phyloP scores from a whole-genome alignment of 2,888 invertebrate species.

The Acronicta leporina region DNA sequence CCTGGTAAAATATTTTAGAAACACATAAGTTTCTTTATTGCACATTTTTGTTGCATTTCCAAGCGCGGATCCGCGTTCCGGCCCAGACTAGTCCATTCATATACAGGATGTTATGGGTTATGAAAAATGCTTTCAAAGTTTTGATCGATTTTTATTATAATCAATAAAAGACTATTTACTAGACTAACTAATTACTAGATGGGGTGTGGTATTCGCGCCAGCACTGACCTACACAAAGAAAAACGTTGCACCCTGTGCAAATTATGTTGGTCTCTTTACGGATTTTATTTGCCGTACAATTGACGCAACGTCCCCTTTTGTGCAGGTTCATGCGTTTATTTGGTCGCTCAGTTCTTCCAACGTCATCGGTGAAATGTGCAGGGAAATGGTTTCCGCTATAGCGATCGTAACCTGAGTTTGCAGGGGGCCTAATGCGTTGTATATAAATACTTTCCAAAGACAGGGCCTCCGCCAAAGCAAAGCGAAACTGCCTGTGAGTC shows the following conservation, averaged over 20 bases:
- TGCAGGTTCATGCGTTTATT: slow-evolving; percentile 20
- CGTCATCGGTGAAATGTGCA: no score
- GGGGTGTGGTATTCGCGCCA: not conserved
- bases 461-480: slow-evolving; percentile 9
- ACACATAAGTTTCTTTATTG: slow-evolving; percentile 14
- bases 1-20: slow-evolving; percentile 19
- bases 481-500: no score
- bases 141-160: slow-evolving; percentile 8
- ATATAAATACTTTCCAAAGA: slow-evolving; percentile 12
- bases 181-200: not conserved
- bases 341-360: not conserved
- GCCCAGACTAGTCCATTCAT: slow-evolving; percentile 1
- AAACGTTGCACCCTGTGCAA: no score
- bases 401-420: slow-evolving; percentile 14
- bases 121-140: slow-evolving; percentile 1
- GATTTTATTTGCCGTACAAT: slow-evolving; percentile 13
- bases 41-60: slow-evolving; percentile 18
- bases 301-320: slow-evolving; percentile 22
- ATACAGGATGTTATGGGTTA: no score
- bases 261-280: no score
- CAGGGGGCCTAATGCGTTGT: slow-evolving; percentile 16
- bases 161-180: no score
- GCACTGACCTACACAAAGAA: no score
- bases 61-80: slow-evolving; percentile 25
- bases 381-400: slow-evolving; percentile 1